Percentiles rank a stretch among this genome's conserved stretches.
Evolutionary conservation across 2,113 vertebrate genomes (phyloP).

Genomic region (Micromys minutus): DNA sequence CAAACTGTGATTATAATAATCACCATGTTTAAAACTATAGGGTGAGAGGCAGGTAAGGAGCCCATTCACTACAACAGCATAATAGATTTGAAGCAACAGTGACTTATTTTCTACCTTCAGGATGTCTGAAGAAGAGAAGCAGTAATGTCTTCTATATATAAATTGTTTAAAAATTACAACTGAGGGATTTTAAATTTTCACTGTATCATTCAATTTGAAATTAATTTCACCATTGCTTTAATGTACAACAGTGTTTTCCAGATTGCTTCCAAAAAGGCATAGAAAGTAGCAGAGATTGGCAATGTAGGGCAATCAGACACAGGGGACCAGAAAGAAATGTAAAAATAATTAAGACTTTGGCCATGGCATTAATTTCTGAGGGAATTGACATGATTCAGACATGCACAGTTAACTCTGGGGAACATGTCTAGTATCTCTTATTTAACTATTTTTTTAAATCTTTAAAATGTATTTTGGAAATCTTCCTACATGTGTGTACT

Average conservation of each 20-base stretch:
- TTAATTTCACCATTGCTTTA: constrained; percentile 37
- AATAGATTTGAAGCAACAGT: constrained; percentile 11
- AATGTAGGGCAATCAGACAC: neutral
- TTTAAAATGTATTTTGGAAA: constrained; percentile 18
- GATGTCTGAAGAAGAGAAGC: constrained; percentile 7
- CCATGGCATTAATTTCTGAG: neutral
- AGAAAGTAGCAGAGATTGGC: constrained; percentile 11
- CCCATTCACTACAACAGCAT: neutral
- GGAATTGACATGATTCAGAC: neutral
- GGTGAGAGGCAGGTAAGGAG: neutral
- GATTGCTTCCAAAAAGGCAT: constrained; percentile 7
- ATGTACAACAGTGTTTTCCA: neutral
- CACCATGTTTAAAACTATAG: constrained; percentile 44
- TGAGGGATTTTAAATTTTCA: neutral
- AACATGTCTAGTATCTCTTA: constrained; percentile 27
- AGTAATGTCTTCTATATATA: neutral
- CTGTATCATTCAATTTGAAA: constrained; percentile 8
- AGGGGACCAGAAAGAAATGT: constrained; percentile 2
- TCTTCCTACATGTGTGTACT: neutral
- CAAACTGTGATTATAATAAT: constrained; percentile 47
- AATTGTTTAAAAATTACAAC: neutral
- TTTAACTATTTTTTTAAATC: neutral
- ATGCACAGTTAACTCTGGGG: neutral
- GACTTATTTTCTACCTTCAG: neutral
- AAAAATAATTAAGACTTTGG: constrained; percentile 26